Evolutionary conservation across 2,888 invertebrate genomes (phyloP), one percentile per base, ranked within the genome.

Genomic region (Morinoia aosen): DNA sequence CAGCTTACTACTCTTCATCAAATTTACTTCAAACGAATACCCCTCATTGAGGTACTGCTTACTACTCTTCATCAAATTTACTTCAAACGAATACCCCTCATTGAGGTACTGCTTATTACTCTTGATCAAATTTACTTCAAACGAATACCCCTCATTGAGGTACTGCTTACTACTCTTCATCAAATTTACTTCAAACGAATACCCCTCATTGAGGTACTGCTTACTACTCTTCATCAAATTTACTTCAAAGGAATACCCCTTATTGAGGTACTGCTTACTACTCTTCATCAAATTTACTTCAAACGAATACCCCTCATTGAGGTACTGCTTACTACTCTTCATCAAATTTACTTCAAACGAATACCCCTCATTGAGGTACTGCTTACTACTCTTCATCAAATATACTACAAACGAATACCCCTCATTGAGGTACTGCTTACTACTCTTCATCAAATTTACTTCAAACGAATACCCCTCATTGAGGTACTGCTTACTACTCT

Each of bases 391-490:
- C n/a, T n/a, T n/a, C n/a, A n/a, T n/a, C n/a, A 40, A 3, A 95
- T 96, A 56, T 33, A 93, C 90, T 96, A 95, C 94, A 91, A 95
- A 5, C 94, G 56, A 58, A 95, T 14, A 33, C 76, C 40, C 12
- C 94, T 96, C n/a, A 95, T 96, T 7, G 40, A 58, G 61, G 96
- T 96, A 90, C 76, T 25, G n/a, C n/a, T n/a, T n/a, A n/a, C n/a
- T n/a, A n/a, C n/a, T n/a, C n/a, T n/a, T n/a, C n/a, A n/a, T n/a
- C n/a, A 40, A 3, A 95, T 96, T 58, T 33, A 93, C 90, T 96
- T 95, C 94, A 91, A 95, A 5, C 94, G 56, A 58, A 95, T 14
- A 33, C 76, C 40, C 12, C 94, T 96, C n/a, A 95, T 96, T 7
- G 40, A 58, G 61, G 96, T 96, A 90, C 76, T 25, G n/a, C n/a